Evolutionary conservation across 2,113 vertebrate genomes (phyloP).

Genomic region (Noturus placidus): DNA sequence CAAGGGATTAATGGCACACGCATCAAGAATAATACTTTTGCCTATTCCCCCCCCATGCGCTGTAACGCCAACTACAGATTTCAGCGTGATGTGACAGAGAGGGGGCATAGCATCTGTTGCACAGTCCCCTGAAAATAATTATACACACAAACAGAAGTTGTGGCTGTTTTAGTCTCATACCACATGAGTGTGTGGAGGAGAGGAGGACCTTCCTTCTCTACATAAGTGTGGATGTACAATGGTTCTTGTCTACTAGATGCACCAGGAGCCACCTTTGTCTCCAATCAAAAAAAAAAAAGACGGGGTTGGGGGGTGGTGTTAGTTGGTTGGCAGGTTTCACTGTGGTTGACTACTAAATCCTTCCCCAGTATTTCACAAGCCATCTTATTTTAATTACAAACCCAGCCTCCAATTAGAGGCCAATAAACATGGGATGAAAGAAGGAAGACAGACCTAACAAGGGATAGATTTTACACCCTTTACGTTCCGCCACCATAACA

Average conservation of each 20-base stretch:
- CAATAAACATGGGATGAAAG: constrained; percentile 62
- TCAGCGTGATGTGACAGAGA: constrained; percentile 34
- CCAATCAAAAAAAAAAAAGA: constrained; percentile 4
- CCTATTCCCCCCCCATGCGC: background rate
- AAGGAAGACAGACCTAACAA: constrained; percentile 52
- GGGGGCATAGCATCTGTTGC: constrained; percentile 40
- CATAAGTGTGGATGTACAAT: background rate
- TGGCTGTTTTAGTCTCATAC: constrained; percentile 12
- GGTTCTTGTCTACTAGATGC: background rate
- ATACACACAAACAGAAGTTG: constrained; percentile 28
- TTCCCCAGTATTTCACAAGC: constrained; percentile 43
- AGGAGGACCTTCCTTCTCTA: constrained; percentile 3
- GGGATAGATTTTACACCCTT: constrained; percentile 47
- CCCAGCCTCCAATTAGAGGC: constrained; percentile 73
- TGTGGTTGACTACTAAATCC: constrained; percentile 33
- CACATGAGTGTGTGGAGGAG: background rate
- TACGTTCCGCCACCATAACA: constrained; percentile 22
- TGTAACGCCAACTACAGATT: constrained; percentile 29
- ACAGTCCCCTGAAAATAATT: constrained; percentile 26
- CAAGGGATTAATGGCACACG: constrained; percentile 17
- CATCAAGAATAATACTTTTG: constrained; percentile 39
- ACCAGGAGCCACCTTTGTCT: constrained; percentile 3
- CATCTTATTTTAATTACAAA: constrained; percentile 68
- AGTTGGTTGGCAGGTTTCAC: background rate
- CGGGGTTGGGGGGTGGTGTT: too few relatives aligned